Evolutionary conservation across 64 coral and sea anemone species (phyloP).

Genomic region (Porites lutea): DNA sequence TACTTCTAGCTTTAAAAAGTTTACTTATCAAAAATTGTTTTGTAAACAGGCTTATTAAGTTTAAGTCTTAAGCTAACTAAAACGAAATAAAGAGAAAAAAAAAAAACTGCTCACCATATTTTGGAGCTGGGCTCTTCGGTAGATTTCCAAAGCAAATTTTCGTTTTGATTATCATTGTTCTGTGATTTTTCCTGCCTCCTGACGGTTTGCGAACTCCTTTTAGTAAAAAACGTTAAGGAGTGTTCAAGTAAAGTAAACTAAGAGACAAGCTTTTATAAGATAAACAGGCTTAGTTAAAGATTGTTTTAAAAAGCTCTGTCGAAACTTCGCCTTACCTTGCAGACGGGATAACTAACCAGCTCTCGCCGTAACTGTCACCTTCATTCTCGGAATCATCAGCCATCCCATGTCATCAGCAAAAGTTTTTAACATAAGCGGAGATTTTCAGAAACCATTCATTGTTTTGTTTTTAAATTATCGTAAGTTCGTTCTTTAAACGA

Average conservation of each 20-base stretch:
- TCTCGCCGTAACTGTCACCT: background rate
- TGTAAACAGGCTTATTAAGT: too few species aligned
- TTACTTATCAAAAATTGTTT: too few species aligned
- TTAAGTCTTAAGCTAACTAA: too few species aligned
- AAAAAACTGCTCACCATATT: background rate
- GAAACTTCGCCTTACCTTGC: slow-evolving; percentile 36
- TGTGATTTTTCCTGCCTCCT: slow-evolving; percentile 25
- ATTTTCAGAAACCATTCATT: background rate
- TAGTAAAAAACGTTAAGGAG: background rate
- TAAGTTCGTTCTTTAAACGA: background rate
- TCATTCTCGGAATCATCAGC: background rate
- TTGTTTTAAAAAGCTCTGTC: background rate
- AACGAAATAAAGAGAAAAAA: too few species aligned
- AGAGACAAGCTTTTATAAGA: too few species aligned
- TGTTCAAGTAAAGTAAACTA: too few species aligned
- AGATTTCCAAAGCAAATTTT: slow-evolving; percentile 5
- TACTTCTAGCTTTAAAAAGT: too few species aligned
- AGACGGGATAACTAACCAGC: slow-evolving; percentile 48
- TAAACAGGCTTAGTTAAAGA: too few species aligned
- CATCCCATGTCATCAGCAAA: background rate
- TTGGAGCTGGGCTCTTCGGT: background rate
- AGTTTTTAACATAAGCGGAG: background rate
- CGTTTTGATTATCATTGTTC: background rate
- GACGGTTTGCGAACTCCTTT: slow-evolving; percentile 68
- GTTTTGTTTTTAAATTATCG: background rate